phyloP scores from a whole-genome alignment of 2,888 invertebrate genomes.

The Lepidocyrtoides sp. region DNA sequence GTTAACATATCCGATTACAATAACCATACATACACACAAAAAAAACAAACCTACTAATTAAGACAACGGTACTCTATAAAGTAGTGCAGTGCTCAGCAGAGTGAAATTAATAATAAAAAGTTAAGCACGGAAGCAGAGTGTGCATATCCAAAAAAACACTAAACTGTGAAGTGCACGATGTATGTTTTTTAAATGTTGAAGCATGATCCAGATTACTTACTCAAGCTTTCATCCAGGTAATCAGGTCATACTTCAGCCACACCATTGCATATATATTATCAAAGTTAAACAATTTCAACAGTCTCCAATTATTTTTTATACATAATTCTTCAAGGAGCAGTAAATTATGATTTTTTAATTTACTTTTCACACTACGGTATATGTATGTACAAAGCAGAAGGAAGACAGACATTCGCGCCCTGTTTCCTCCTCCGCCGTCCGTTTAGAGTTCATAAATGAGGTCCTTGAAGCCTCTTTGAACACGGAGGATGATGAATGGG shows the following conservation, averaged over 20 bases:
- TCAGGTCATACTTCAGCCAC: slow-evolving; percentile 78
- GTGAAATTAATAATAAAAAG: no score
- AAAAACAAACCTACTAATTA: not conserved
- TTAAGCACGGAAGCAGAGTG: slow-evolving; percentile 3
- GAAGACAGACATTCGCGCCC: slow-evolving; percentile 77
- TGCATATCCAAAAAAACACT: not conserved
- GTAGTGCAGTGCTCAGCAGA: no score
- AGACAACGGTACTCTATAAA: no score
- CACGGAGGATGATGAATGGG: slow-evolving; percentile 84
- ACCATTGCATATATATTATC: slow-evolving; percentile 24
- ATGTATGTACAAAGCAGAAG: slow-evolving; percentile 71
- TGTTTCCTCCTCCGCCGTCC: slow-evolving; percentile 71
- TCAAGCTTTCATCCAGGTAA: slow-evolving; percentile 52
- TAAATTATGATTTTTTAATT: slow-evolving; percentile 56
- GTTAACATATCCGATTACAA: slow-evolving; percentile 7
- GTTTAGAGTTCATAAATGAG: slow-evolving; percentile 82
- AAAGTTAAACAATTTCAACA: not conserved
- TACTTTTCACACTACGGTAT: slow-evolving; percentile 22
- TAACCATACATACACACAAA: slow-evolving; percentile 18
- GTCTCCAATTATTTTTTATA: no score
- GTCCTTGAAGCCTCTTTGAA: slow-evolving; percentile 81
- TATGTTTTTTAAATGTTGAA: slow-evolving; percentile 56
- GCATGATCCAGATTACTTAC: slow-evolving; percentile 60
- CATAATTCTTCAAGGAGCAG: not conserved
- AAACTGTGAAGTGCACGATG: slow-evolving; percentile 35